Evolutionary conservation across 2,888 invertebrate species (phyloP).

Genomic region (Papilio gigon): DNA sequence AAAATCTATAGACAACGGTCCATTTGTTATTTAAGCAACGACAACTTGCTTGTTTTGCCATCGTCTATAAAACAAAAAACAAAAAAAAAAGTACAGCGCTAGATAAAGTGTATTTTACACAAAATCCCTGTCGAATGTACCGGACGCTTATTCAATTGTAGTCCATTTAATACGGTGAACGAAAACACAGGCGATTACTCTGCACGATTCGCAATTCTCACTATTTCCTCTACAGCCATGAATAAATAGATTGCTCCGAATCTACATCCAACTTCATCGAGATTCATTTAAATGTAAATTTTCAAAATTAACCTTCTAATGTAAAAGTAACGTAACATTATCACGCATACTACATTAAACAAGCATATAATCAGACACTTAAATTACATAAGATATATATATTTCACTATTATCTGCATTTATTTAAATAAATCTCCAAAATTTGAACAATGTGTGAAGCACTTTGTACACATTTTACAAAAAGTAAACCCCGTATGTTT

Average conservation of each 20-base stretch:
- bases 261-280: slow-evolving; percentile 14
- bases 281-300: slow-evolving; percentile 19
- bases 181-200: slow-evolving; percentile 36
- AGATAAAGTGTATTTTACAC: slow-evolving; percentile 16
- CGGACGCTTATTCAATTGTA: slow-evolving; percentile 38
- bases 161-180: slow-evolving; percentile 33
- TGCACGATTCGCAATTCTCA: slow-evolving; percentile 24
- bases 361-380: no score
- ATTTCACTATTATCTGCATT: no score
- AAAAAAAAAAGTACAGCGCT: not conserved
- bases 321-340: not conserved
- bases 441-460: no score
- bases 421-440: no score
- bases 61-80: not conserved
- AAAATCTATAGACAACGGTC: no score
- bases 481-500: no score
- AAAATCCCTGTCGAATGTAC: slow-evolving; percentile 34
- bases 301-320: slow-evolving; percentile 1
- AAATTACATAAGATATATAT: no score
- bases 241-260: slow-evolving; percentile 24
- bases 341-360: not conserved
- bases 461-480: no score
- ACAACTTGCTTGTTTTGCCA: no score
- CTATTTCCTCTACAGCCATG: slow-evolving; percentile 29
- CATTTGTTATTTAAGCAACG: no score